phyloP scores from a whole-genome alignment of 2,113 vertebrate species.

The Pimephales promelas region DNA sequence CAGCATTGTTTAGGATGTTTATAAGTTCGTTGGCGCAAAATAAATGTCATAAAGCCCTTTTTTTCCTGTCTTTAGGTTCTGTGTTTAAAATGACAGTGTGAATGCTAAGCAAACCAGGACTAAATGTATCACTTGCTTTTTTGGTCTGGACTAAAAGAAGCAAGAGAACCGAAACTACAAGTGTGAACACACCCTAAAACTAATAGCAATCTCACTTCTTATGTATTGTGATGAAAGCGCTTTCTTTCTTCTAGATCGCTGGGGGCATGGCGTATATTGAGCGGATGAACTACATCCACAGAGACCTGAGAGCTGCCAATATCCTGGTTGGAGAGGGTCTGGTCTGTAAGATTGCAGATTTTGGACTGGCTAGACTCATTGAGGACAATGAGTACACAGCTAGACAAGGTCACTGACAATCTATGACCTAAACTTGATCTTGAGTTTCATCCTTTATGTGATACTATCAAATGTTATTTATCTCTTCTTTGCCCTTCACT shows the following conservation, averaged over 20 bases:
- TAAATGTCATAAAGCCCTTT: too few relatives aligned
- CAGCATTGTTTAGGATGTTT: too few relatives aligned
- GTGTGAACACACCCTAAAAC: background rate
- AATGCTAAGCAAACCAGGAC: too few relatives aligned
- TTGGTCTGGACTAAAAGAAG: too few relatives aligned
- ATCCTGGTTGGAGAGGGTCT: slow-evolving; percentile 94
- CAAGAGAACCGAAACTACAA: too few relatives aligned
- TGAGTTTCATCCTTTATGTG: background rate
- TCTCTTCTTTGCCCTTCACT: slow-evolving; percentile 40
- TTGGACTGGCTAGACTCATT: slow-evolving; percentile 94
- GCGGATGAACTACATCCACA: slow-evolving; percentile 98
- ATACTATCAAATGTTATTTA: slow-evolving; percentile 27
- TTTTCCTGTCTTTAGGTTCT: too few relatives aligned
- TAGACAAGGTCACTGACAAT: slow-evolving; percentile 82
- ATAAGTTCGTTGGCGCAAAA: too few relatives aligned
- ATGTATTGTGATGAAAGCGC: slow-evolving; percentile 4
- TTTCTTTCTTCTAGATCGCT: slow-evolving; percentile 77
- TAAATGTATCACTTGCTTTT: too few relatives aligned
- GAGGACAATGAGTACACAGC: slow-evolving; percentile 96
- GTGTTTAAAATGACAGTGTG: too few relatives aligned
- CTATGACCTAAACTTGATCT: background rate
- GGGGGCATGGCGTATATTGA: slow-evolving; percentile 97
- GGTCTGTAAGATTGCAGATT: slow-evolving; percentile 97
- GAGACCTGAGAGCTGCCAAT: slow-evolving; percentile 94
- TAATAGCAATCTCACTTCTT: background rate